A percentile compares a stretch with the other conserved stretches of the same genome.
Evolutionary conservation across 2,888 invertebrate genomes (phyloP).

Genomic region (Idaea biselata): DNA sequence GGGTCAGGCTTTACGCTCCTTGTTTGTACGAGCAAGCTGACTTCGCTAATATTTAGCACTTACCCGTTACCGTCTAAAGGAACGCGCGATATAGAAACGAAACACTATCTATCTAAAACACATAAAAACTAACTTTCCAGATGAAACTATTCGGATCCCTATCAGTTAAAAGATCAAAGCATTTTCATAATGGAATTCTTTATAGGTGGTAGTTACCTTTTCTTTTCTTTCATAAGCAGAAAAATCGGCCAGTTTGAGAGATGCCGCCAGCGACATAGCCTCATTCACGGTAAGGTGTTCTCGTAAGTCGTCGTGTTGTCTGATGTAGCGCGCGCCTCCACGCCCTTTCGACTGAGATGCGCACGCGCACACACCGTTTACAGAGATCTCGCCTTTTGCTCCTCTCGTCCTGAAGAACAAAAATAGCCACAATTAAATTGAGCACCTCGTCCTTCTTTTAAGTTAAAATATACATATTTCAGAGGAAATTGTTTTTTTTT

Average conservation of each 20-base stretch:
- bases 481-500: too few relatives aligned
- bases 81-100: too few relatives aligned
- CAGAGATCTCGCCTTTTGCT: slow-evolving; percentile 85
- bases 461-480: background rate
- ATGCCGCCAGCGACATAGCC: slow-evolving; percentile 90
- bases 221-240: slow-evolving; percentile 84
- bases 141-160: background rate
- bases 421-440: background rate
- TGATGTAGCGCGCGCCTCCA: slow-evolving; percentile 90
- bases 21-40: too few relatives aligned
- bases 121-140: too few relatives aligned
- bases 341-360: slow-evolving; percentile 85
- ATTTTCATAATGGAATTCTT: background rate
- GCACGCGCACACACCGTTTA: slow-evolving; percentile 82
- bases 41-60: too few relatives aligned
- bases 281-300: slow-evolving; percentile 89
- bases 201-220: slow-evolving; percentile 82
- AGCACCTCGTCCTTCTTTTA: too few relatives aligned
- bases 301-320: slow-evolving; percentile 89
- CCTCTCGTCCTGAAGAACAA: slow-evolving; percentile 80
- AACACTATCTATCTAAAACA: too few relatives aligned
- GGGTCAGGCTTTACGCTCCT: too few relatives aligned
- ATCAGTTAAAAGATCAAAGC: background rate
- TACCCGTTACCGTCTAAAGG: too few relatives aligned
- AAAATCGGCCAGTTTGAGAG: slow-evolving; percentile 89